These are phyloP conservation scores for Cirrhinus molitorella DNA, from an alignment of 2,797 vertebrate genomes.

Conservation along the genomic window DNA sequence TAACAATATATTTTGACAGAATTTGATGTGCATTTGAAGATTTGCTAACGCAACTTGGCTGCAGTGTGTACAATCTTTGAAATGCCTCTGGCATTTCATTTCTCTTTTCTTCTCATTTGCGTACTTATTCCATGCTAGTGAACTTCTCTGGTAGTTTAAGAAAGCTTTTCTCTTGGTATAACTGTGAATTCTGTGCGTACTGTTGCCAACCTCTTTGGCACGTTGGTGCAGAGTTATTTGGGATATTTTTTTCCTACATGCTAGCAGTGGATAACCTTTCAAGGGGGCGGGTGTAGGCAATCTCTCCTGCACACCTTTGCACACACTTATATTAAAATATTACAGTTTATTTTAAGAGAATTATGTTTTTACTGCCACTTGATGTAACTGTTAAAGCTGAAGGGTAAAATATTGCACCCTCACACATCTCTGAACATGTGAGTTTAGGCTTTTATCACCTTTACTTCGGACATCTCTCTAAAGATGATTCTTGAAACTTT, in stretches of 20 bases:
- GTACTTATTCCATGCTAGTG: not conserved
- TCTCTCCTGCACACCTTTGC: conserved; percentile 36
- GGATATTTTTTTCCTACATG: not conserved
- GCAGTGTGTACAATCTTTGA: not conserved
- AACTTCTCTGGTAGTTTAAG: not conserved
- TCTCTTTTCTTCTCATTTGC: not conserved
- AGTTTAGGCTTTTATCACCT: not conserved
- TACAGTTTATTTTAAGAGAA: conserved; percentile 23
- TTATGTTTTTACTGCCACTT: conserved; percentile 9
- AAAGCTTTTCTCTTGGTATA: not conserved
- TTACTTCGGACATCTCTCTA: not conserved
- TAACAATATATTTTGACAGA: not conserved
- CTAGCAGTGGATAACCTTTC: not conserved
- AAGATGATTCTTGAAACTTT: not conserved
- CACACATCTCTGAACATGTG: not conserved
- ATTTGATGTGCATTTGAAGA: conserved; percentile 10
- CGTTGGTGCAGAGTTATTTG: not conserved
- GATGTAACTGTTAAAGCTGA: conserved; percentile 17
- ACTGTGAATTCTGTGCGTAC: not conserved
- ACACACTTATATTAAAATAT: conserved; percentile 5
- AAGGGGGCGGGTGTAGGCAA: conserved; percentile 8
- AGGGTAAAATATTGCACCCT: not conserved
- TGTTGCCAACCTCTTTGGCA: conserved; percentile 29
- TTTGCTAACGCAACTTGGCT: not conserved
- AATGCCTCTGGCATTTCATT: conserved; percentile 4